These are phyloP conservation scores for Cyprinodon diabolis DNA, from an alignment of 2,797 vertebrate species.

Conservation along the genomic window DNA sequence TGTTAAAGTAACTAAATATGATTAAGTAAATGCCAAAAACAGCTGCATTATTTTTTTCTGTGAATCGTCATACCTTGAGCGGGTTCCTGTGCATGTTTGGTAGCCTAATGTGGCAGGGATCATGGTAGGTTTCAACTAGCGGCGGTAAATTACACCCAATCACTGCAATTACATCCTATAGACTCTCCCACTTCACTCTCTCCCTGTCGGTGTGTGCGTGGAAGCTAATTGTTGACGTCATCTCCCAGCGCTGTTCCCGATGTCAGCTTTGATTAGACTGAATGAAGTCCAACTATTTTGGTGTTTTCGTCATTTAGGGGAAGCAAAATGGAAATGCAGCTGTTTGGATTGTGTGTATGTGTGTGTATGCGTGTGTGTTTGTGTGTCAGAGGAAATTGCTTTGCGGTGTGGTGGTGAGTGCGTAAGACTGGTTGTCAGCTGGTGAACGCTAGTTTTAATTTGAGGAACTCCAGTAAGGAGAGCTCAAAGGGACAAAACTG, in stretches of 20 bases:
- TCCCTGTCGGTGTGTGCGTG: slow-evolving; percentile 8
- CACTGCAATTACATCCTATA: slow-evolving; percentile 82
- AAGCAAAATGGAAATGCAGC: slow-evolving; percentile 75
- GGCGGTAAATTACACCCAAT: slow-evolving; percentile 83
- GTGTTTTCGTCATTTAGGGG: slow-evolving; percentile 79
- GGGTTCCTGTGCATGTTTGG: slow-evolving; percentile 7
- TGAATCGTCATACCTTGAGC: neutral
- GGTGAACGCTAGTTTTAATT: slow-evolving; percentile 58
- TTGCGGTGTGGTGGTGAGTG: slow-evolving; percentile 49
- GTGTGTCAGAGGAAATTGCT: slow-evolving; percentile 45
- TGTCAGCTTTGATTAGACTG: slow-evolving; percentile 81
- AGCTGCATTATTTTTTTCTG: neutral
- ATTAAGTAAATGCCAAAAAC: too few species aligned
- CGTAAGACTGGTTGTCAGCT: slow-evolving; percentile 71
- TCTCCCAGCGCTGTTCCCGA: slow-evolving; percentile 62
- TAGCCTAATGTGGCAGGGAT: slow-evolving; percentile 53
- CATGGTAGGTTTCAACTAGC: slow-evolving; percentile 79
- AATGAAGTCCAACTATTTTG: slow-evolving; percentile 77
- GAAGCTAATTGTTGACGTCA: slow-evolving; percentile 76
- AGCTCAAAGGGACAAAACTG: slow-evolving; percentile 68
- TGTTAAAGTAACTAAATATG: too few species aligned
- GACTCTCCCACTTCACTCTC: slow-evolving; percentile 29
- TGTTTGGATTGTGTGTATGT: slow-evolving; percentile 51
- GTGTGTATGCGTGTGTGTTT: slow-evolving; percentile 21
- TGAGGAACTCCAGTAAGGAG: slow-evolving; percentile 50